phyloP scores from a whole-genome alignment of 2,113 vertebrate genomes.

The Ramphastos sulfuratus region DNA sequence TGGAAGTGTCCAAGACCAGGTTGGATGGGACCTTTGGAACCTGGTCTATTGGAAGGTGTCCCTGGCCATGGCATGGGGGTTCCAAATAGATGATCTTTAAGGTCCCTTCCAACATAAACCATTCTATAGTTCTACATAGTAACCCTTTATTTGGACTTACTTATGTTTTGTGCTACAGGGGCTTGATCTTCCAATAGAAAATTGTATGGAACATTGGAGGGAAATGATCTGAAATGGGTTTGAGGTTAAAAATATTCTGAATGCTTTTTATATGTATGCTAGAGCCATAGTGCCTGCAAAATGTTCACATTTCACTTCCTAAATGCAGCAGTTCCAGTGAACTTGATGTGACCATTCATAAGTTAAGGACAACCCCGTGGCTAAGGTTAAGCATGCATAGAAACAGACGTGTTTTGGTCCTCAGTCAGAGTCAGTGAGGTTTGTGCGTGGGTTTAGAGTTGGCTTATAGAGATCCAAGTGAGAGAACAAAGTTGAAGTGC shows the following conservation, averaged over 20 bases:
- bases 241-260: background rate
- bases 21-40: no score
- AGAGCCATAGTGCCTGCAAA: background rate
- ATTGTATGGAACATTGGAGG: background rate
- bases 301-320: background rate
- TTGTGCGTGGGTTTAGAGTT: background rate
- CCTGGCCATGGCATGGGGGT: no score
- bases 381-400: background rate
- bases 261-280: background rate
- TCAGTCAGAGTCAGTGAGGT: background rate
- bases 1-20: no score
- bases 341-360: background rate
- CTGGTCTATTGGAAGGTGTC: no score
- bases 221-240: background rate
- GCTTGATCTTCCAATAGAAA: background rate
- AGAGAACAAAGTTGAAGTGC: background rate
- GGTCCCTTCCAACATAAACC: no score
- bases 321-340: background rate
- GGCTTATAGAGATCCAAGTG: background rate
- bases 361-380: background rate
- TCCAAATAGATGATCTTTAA: no score
- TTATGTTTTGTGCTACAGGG: fast-evolving
- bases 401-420: fast-evolving
- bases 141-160: background rate
- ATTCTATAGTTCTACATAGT: no score